These are phyloP conservation scores for Plodia interpunctella DNA, from an alignment of 1,140 invertebrate genomes.

Conservation along the genomic window DNA sequence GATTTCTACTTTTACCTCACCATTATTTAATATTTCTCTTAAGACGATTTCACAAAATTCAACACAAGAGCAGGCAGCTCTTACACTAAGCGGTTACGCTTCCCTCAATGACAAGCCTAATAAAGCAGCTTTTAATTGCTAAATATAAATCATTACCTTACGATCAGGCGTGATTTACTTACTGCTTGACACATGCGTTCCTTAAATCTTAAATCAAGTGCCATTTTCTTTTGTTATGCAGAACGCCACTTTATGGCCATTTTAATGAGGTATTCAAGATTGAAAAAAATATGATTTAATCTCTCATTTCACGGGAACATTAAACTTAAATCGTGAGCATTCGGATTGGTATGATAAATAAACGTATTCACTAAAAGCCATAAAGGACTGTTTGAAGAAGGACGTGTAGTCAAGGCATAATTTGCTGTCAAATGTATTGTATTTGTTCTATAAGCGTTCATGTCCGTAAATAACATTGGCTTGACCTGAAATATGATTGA, in stretches of 20 bases:
- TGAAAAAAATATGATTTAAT: slow-evolving; percentile 51
- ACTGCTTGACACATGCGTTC: slow-evolving; percentile 61
- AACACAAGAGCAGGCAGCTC: too few species aligned
- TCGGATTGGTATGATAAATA: slow-evolving; percentile 10
- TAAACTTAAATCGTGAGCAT: slow-evolving; percentile 9
- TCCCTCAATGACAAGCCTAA: slow-evolving; percentile 26
- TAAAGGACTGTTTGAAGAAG: neutral
- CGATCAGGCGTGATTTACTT: slow-evolving; percentile 67
- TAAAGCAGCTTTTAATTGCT: slow-evolving; percentile 64
- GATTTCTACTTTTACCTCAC: too few species aligned
- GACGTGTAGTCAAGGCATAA: neutral
- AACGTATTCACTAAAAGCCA: slow-evolving; percentile 1
- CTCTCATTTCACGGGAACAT: slow-evolving; percentile 22
- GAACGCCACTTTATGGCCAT: slow-evolving; percentile 37
- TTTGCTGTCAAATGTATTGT: neutral
- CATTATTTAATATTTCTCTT: too few species aligned
- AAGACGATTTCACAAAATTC: too few species aligned
- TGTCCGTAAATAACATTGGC: neutral
- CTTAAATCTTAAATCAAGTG: slow-evolving; percentile 47
- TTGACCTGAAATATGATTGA: too few species aligned
- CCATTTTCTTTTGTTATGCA: slow-evolving; percentile 52
- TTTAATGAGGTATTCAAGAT: slow-evolving; percentile 66
- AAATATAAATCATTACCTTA: slow-evolving; percentile 70
- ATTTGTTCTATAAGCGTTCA: neutral
- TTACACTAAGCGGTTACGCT: neutral